phyloP scores from a whole-genome alignment of 2,797 vertebrate genomes.

The Nasua narica region DNA sequence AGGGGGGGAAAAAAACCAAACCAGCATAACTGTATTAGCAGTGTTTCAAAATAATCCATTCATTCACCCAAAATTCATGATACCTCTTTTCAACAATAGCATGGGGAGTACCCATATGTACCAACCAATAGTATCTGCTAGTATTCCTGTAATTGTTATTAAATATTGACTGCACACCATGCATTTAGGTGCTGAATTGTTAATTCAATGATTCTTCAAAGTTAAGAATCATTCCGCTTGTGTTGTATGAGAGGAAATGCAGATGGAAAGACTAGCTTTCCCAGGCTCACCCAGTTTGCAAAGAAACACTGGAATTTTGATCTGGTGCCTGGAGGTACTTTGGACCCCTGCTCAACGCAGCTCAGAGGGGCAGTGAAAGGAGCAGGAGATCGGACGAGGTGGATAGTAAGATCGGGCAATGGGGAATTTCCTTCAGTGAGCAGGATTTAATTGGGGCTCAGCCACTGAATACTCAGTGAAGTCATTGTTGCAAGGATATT shows the following conservation, averaged over 20 bases:
- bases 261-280: not conserved
- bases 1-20: not conserved
- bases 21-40: not conserved
- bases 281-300: not conserved
- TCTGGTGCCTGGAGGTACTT: not conserved
- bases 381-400: rapidly evolving
- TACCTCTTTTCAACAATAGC: not conserved
- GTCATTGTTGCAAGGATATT: not conserved
- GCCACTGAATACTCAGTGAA: not conserved
- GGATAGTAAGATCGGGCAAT: not conserved
- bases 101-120: rapidly evolving
- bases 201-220: not conserved
- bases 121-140: not conserved
- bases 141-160: not conserved
- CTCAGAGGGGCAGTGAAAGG: not conserved
- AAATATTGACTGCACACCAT: not conserved
- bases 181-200: not conserved
- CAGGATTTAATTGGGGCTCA: not conserved
- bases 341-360: not conserved
- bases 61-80: not conserved
- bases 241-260: not conserved
- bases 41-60: not conserved
- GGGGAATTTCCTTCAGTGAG: rapidly evolving
- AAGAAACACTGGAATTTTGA: not conserved
- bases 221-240: not conserved